phyloP scores from a whole-genome alignment of 2,113 vertebrate species.

The Heterochromis multidens region DNA sequence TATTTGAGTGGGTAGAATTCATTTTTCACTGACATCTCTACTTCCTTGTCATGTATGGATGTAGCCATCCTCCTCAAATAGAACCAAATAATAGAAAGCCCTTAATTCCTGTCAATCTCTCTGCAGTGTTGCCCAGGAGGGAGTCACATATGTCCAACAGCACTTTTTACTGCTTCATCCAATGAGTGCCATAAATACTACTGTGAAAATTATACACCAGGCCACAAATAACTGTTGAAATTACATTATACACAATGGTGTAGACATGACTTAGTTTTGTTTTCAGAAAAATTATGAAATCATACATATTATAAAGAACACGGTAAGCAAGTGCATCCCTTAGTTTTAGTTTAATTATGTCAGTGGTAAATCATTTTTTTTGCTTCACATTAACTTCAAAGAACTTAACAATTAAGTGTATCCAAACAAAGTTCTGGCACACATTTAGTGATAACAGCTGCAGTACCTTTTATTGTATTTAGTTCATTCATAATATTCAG shows the following conservation, averaged over 20 bases:
- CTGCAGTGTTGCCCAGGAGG: neutral
- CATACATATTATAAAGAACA: neutral
- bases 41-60: slow-evolving; percentile 33
- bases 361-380: neutral
- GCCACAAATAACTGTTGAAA: neutral
- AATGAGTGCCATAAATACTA: neutral
- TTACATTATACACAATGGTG: neutral
- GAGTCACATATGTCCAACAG: neutral
- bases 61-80: slow-evolving; percentile 1
- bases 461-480: too few species aligned
- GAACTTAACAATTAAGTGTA: neutral
- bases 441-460: too few species aligned
- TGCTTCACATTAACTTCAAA: neutral
- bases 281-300: neutral
- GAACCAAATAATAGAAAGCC: slow-evolving; percentile 4
- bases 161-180: neutral
- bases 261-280: neutral
- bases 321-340: neutral
- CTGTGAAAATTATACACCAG: neutral
- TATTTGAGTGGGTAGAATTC: slow-evolving; percentile 34
- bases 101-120: neutral
- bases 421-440: neutral
- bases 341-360: neutral
- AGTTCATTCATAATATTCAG: neutral
- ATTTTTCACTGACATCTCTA: slow-evolving; percentile 56